These are phyloP conservation scores for Danaus plexippus DNA, from an alignment of 1,140 invertebrate genomes.

Conservation along the genomic window DNA sequence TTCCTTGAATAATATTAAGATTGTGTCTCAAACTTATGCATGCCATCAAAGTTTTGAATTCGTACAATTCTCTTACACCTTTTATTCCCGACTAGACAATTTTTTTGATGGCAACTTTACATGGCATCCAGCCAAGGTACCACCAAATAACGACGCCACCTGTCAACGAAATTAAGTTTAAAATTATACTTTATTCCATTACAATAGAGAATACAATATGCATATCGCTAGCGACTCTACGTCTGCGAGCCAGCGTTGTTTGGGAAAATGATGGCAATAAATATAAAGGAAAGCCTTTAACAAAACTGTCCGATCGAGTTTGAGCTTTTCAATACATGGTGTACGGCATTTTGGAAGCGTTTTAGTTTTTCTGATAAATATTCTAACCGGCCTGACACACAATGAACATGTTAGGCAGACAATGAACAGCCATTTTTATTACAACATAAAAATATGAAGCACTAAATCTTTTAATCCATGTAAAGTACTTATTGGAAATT, in stretches of 20 bases:
- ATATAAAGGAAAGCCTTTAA: slow-evolving; percentile 53
- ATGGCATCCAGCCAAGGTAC: slow-evolving; percentile 47
- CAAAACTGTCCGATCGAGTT: slow-evolving; percentile 51
- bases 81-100: slow-evolving; percentile 52
- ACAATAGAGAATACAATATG: slow-evolving; percentile 12
- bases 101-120: slow-evolving; percentile 41
- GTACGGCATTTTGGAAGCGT: slow-evolving; percentile 22
- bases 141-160: slow-evolving; percentile 14
- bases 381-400: slow-evolving; percentile 12
- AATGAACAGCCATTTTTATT: too few species aligned
- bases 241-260: slow-evolving; percentile 43
- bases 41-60: slow-evolving; percentile 36
- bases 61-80: slow-evolving; percentile 47
- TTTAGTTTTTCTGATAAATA: slow-evolving; percentile 23
- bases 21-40: slow-evolving; percentile 35
- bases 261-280: slow-evolving; percentile 63
- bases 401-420: slow-evolving; percentile 5
- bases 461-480: too few species aligned
- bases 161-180: slow-evolving; percentile 3
- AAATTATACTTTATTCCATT: slow-evolving; percentile 27
- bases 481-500: too few species aligned
- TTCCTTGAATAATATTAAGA: slow-evolving; percentile 32
- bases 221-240: slow-evolving; percentile 10
- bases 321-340: slow-evolving; percentile 42
- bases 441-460: too few species aligned